Conservation (phyloP, 2,888 invertebrate species). For the Aphodius sticticus region DNA sequence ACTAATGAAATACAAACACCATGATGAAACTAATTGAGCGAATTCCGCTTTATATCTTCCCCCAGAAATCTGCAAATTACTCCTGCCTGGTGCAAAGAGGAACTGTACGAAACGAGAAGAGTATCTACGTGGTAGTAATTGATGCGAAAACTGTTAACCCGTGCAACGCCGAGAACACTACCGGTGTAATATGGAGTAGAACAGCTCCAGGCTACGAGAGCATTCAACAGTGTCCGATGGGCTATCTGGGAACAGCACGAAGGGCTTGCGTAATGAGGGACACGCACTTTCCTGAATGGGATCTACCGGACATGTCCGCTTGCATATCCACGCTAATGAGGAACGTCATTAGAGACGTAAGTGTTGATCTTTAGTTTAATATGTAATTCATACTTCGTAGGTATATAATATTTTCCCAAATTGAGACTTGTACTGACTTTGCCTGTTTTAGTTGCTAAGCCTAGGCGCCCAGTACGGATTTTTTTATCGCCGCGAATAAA, state of each 20-base stretch:
- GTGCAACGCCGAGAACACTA: slow-evolving; percentile 65
- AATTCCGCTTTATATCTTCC: slow-evolving; percentile 10
- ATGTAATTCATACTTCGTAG: slow-evolving; percentile 12
- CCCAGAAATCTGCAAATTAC: slow-evolving; percentile 78
- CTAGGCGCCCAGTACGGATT: too few species aligned
- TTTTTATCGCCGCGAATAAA: too few species aligned
- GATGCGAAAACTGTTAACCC: slow-evolving; percentile 66
- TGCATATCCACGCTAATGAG: slow-evolving; percentile 73
- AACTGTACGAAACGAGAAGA: slow-evolving; percentile 61
- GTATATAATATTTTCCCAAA: too few species aligned
- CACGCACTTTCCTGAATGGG: slow-evolving; percentile 76
- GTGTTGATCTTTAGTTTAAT: slow-evolving; percentile 38
- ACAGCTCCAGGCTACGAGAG: slow-evolving; percentile 78
- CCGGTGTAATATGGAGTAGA: slow-evolving; percentile 68
- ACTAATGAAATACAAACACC: too few species aligned
- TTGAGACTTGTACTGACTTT: too few species aligned
- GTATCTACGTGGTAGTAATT: slow-evolving; percentile 68
- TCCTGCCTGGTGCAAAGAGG: slow-evolving; percentile 71
- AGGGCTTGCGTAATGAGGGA: slow-evolving; percentile 68
- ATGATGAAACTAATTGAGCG: too few species aligned
- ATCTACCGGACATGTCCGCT: slow-evolving; percentile 75
- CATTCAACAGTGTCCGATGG: slow-evolving; percentile 65
- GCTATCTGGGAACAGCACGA: slow-evolving; percentile 60
- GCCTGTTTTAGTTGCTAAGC: too few species aligned
- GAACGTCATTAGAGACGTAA: slow-evolving; percentile 71